A percentile compares a stretch with the other conserved stretches of the same genome.
Evolutionary conservation across 2,888 invertebrate genomes (phyloP).

Genomic region (Willowsia nigromaculata): DNA sequence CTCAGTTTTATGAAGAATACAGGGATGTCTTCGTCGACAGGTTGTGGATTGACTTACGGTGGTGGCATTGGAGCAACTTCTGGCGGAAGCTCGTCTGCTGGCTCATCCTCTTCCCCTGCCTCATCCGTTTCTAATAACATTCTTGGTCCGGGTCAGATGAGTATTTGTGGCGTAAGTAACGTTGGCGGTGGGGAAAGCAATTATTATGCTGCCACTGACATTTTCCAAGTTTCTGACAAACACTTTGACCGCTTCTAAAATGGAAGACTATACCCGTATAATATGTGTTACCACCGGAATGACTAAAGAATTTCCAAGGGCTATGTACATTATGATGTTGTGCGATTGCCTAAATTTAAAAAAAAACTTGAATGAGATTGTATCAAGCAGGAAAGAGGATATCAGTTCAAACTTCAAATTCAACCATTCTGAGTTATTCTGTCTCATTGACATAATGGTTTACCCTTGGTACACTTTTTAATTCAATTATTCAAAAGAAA

Average conservation of each 20-base stretch:
- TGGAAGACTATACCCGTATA: neutral
- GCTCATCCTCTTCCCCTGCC: constrained; percentile 54
- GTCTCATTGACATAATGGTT: too few relatives aligned
- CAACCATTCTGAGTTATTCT: too few relatives aligned
- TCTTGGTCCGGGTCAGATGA: constrained; percentile 55
- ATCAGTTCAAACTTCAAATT: too few relatives aligned
- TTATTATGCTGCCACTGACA: constrained; percentile 79
- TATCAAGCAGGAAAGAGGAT: too few relatives aligned
- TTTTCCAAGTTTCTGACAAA: constrained; percentile 78
- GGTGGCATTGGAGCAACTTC: constrained; percentile 51
- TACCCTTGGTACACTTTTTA: too few relatives aligned
- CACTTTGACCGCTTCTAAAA: constrained; percentile 78
- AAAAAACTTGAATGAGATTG: too few relatives aligned
- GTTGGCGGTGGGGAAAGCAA: constrained; percentile 75
- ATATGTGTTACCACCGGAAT: neutral
- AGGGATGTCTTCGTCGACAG: constrained; percentile 67
- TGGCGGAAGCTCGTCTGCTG: constrained; percentile 49
- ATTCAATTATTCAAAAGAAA: too few relatives aligned
- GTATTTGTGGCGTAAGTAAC: constrained; percentile 59
- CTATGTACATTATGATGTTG: neutral
- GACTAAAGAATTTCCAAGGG: neutral
- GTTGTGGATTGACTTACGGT: constrained; percentile 67
- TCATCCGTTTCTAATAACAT: constrained; percentile 67
- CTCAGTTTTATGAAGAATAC: constrained; percentile 71
- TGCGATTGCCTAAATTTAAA: too few relatives aligned